phyloP scores from a whole-genome alignment of 1,140 invertebrate genomes.

The Batillaria attramentaria region DNA sequence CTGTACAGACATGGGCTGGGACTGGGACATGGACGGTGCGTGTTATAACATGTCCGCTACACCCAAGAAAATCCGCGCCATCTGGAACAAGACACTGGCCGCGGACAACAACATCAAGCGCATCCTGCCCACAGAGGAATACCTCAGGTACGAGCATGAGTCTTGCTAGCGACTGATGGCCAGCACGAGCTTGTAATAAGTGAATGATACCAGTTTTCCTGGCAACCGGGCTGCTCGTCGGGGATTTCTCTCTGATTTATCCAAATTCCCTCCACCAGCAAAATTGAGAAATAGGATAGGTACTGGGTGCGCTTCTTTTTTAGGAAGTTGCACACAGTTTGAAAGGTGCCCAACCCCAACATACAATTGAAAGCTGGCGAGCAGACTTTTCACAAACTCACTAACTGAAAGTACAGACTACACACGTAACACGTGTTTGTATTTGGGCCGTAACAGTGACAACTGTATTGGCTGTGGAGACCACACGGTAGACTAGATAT shows the following conservation, averaged over 20 bases:
- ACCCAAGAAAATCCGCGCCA: background rate
- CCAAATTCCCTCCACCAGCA: too few species aligned
- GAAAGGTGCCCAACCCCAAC: too few species aligned
- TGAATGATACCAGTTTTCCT: background rate
- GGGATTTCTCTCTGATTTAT: too few species aligned
- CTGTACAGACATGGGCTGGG: constrained; percentile 20
- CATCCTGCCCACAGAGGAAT: constrained; percentile 53
- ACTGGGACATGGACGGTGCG: constrained; percentile 18
- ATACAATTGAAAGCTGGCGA: too few species aligned
- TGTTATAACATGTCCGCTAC: constrained; percentile 39
- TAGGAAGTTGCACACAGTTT: too few species aligned
- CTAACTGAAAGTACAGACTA: too few species aligned
- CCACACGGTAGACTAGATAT: background rate
- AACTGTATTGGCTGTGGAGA: background rate
- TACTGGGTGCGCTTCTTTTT: too few species aligned
- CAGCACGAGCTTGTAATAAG: background rate
- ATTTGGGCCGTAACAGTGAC: background rate
- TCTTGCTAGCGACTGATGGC: too few species aligned
- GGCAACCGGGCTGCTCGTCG: too few species aligned
- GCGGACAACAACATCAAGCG: constrained; percentile 39
- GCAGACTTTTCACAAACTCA: too few species aligned
- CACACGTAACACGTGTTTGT: too few species aligned
- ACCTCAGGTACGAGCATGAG: constrained; percentile 51
- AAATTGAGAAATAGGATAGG: too few species aligned
- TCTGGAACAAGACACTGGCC: constrained; percentile 40